Conservation (phyloP, 2,888 invertebrate genomes). For the Uropetala carovei region DNA sequence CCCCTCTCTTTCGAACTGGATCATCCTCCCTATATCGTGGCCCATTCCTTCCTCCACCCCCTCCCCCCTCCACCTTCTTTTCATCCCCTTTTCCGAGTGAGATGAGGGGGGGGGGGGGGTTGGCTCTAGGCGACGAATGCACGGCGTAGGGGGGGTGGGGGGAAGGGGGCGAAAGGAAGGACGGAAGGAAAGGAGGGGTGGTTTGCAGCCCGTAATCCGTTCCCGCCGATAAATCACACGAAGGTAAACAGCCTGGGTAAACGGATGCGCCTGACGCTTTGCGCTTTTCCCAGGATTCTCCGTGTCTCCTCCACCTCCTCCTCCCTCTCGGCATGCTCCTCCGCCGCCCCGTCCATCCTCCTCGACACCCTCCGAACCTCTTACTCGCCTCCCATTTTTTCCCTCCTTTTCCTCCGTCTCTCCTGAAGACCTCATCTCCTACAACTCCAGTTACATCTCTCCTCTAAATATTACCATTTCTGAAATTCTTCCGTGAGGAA, state of each 20-base stretch:
- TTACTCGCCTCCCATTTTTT: background rate
- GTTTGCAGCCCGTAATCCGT: constrained; percentile 67
- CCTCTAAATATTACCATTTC: background rate
- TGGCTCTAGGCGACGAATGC: background rate
- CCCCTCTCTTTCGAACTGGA: constrained; percentile 26
- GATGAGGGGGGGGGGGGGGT: too few species aligned
- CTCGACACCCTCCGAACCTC: background rate
- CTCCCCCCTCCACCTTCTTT: background rate
- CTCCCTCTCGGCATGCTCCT: background rate
- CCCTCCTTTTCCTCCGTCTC: background rate
- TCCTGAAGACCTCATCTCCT: background rate
- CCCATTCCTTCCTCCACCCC: background rate
- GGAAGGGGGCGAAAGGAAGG: background rate
- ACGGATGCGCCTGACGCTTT: constrained; percentile 65
- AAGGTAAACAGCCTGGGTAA: constrained; percentile 67
- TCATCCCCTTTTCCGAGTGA: background rate
- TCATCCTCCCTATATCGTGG: constrained; percentile 28
- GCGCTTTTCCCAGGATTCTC: constrained; percentile 63
- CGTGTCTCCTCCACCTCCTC: constrained; percentile 43
- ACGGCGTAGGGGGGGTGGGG: constrained; percentile 16
- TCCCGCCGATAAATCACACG: constrained; percentile 68
- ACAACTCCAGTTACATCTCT: background rate
- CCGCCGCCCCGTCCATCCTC: background rate
- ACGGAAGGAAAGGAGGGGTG: constrained; percentile 65
- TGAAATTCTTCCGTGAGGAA: background rate